Evolutionary conservation across 2,113 vertebrate genomes (phyloP).

Genomic region (Elephantulus edwardii): DNA sequence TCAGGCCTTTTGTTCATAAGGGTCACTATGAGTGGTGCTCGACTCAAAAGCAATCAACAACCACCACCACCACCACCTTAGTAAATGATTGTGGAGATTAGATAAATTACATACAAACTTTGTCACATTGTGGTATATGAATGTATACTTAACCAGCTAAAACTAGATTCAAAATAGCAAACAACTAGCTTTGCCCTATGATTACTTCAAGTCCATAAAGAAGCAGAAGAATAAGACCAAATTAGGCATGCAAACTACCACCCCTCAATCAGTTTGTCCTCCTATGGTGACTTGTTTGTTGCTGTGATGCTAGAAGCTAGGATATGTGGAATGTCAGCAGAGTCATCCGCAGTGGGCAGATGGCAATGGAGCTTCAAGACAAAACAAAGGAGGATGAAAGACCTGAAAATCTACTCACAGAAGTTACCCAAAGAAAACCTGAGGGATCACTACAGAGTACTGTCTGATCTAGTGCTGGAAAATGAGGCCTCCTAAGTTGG

Average conservation of each 20-base stretch:
- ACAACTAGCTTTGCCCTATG: too few relatives aligned
- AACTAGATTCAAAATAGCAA: neutral
- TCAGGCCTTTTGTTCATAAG: too few relatives aligned
- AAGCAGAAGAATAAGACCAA: neutral
- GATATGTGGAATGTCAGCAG: neutral
- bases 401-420: neutral
- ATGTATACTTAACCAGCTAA: neutral
- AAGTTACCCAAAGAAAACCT: neutral
- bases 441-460: neutral
- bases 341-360: neutral
- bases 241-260: neutral
- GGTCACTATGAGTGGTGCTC: too few relatives aligned
- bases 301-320: neutral
- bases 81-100: neutral
- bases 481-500: neutral
- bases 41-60: too few relatives aligned
- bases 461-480: neutral
- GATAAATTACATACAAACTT: neutral
- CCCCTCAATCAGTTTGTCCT: neutral
- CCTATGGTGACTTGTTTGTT: neutral
- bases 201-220: neutral
- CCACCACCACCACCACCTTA: too few relatives aligned
- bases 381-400: neutral
- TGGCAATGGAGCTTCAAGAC: neutral
- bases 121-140: neutral